These are phyloP conservation scores for Alosa sapidissima DNA, from an alignment of 2,797 vertebrate species.

Conservation along the genomic window DNA sequence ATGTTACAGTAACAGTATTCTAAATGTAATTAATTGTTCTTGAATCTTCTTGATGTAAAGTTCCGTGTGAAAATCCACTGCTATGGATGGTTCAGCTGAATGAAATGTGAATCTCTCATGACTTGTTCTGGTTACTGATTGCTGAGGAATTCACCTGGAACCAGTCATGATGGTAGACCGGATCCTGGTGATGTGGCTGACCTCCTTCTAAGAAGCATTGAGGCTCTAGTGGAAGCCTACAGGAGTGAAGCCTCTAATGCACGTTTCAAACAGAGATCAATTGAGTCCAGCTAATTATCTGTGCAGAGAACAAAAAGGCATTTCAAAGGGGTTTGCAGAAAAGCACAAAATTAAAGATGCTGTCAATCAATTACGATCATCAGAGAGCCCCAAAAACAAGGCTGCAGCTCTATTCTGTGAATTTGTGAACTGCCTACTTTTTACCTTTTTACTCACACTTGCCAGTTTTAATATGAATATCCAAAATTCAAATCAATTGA, in stretches of 20 bases:
- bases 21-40: slow-evolving; percentile 17
- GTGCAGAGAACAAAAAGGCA: slow-evolving; percentile 47
- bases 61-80: background rate
- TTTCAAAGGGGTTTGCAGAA: slow-evolving; percentile 39
- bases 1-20: slow-evolving; percentile 5
- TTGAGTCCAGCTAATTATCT: background rate
- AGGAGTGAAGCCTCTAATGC: background rate
- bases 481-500: slow-evolving; percentile 24
- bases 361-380: slow-evolving; percentile 29
- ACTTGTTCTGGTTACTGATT: background rate
- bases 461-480: slow-evolving; percentile 52
- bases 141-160: background rate
- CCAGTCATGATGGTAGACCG: background rate
- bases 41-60: background rate
- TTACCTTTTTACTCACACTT: slow-evolving; percentile 51
- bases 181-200: background rate
- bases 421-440: slow-evolving; percentile 37
- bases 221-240: background rate
- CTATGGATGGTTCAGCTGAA: background rate
- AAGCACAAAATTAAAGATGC: slow-evolving; percentile 62
- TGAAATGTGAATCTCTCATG: background rate
- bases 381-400: slow-evolving; percentile 11
- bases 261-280: background rate
- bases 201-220: background rate
- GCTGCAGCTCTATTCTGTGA: slow-evolving; percentile 16